Conservation (phyloP, 1,140 invertebrate species). For the Nasonia longicornis region DNA sequence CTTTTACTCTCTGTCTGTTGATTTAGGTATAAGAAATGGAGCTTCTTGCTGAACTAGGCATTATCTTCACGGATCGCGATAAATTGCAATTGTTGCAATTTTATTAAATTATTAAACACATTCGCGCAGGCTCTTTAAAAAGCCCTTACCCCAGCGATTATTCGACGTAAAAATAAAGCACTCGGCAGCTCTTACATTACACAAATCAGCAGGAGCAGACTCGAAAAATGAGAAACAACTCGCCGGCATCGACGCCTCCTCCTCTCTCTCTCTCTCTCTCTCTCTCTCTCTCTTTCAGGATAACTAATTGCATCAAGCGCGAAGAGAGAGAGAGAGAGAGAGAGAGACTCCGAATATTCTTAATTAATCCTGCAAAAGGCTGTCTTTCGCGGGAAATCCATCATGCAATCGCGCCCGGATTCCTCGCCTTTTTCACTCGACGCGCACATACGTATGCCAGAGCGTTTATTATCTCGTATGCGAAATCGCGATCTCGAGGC, state of each 20-base stretch:
- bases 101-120: not conserved
- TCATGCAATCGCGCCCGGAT: slow-evolving; percentile 5
- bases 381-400: not conserved
- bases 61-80: too few relatives aligned
- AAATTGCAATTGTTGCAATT: too few relatives aligned
- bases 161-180: not conserved
- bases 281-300: not conserved
- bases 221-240: not conserved
- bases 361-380: slow-evolving; percentile 32
- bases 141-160: not conserved
- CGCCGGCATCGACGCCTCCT: not conserved
- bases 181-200: not conserved
- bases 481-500: not conserved
- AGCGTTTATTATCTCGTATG: slow-evolving; percentile 24
- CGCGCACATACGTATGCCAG: not conserved
- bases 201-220: slow-evolving; percentile 13
- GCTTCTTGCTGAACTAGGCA: not conserved
- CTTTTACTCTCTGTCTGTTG: not conserved
- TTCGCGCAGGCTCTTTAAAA: not conserved
- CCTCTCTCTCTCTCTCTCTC: not conserved
- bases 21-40: not conserved
- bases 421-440: slow-evolving; percentile 20
- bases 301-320: not conserved
- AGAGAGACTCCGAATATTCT: not conserved
- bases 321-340: too few relatives aligned